Conservation (phyloP, 1,140 invertebrate species). For the Heliconius congener region DNA sequence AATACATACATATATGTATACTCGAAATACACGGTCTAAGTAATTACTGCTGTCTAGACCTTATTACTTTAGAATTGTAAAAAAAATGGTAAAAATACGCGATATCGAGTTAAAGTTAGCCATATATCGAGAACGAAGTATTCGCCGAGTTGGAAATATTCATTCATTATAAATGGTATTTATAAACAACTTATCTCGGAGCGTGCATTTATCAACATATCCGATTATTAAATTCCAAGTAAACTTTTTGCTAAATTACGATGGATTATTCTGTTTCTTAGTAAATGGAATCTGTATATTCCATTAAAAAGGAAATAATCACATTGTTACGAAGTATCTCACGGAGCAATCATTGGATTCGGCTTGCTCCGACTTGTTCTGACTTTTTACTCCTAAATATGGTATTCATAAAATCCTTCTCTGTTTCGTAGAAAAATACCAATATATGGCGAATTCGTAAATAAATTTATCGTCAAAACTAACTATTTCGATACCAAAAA, state of each 20-base stretch:
- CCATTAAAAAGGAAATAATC: slow-evolving; percentile 40
- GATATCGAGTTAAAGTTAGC: slow-evolving; percentile 17
- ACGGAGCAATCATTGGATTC: slow-evolving; percentile 44
- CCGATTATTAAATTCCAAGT: slow-evolving; percentile 25
- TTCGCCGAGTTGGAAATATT: slow-evolving; percentile 26
- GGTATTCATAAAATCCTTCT: slow-evolving; percentile 56
- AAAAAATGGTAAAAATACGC: slow-evolving; percentile 11
- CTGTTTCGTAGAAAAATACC: slow-evolving; percentile 53
- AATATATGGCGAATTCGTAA: slow-evolving; percentile 35
- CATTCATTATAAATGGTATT: slow-evolving; percentile 24
- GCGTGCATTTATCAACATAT: slow-evolving; percentile 19
- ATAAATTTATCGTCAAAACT: slow-evolving; percentile 33
- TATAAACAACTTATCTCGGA: slow-evolving; percentile 19
- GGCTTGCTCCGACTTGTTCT: slow-evolving; percentile 40
- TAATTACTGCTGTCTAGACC: slow-evolving; percentile 15
- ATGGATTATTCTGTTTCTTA: slow-evolving; percentile 21
- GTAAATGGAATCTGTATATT: slow-evolving; percentile 18
- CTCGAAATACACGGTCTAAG: background rate
- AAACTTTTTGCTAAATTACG: slow-evolving; percentile 14
- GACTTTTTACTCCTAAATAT: slow-evolving; percentile 59
- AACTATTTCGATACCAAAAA: slow-evolving; percentile 34
- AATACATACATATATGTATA: background rate
- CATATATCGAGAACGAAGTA: slow-evolving; percentile 30
- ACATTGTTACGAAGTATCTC: slow-evolving; percentile 52
- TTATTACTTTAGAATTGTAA: slow-evolving; percentile 13